phyloP scores from a whole-genome alignment of 1,140 invertebrate genomes.

The Gonioctena quinquepunctata region DNA sequence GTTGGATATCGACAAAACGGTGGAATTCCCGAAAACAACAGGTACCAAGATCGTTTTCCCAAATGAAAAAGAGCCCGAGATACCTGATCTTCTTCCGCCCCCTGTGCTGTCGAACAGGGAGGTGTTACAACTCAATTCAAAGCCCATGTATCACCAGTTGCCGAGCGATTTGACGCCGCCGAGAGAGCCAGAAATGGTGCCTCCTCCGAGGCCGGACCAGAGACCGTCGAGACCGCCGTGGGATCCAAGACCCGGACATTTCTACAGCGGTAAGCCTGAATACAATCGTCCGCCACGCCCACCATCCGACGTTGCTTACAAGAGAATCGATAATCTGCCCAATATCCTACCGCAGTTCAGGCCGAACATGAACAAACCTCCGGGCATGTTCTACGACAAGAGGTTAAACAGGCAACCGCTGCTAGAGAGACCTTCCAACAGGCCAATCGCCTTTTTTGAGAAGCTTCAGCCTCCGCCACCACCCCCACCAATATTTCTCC shows the following conservation, averaged over 20 bases:
- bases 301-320: conserved; percentile 46
- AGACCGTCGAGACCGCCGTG: conserved; percentile 47
- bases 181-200: conserved; percentile 35
- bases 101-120: conserved; percentile 38
- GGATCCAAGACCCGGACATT: conserved; percentile 54
- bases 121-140: conserved; percentile 49
- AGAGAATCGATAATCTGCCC: conserved; percentile 60
- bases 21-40: conserved; percentile 38
- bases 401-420: conserved; percentile 49
- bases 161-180: conserved; percentile 54
- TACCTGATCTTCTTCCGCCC: conserved; percentile 23
- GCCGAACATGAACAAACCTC: conserved; percentile 58
- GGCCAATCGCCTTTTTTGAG: conserved; percentile 53
- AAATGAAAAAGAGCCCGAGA: conserved; percentile 38
- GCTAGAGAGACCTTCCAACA: conserved; percentile 50
- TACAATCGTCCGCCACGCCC: conserved; percentile 49
- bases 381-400: conserved; percentile 31
- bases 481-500: conserved; percentile 37
- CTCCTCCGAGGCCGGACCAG: conserved; percentile 19
- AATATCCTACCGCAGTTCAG: conserved; percentile 74
- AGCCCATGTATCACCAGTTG: conserved; percentile 54
- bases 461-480: conserved; percentile 60
- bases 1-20: conserved; percentile 40
- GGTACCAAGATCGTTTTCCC: conserved; percentile 51
- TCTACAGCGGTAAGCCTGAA: conserved; percentile 50